Conservation (phyloP, 2,797 vertebrate species). For the Schizopygopsis malacanthus region DNA sequence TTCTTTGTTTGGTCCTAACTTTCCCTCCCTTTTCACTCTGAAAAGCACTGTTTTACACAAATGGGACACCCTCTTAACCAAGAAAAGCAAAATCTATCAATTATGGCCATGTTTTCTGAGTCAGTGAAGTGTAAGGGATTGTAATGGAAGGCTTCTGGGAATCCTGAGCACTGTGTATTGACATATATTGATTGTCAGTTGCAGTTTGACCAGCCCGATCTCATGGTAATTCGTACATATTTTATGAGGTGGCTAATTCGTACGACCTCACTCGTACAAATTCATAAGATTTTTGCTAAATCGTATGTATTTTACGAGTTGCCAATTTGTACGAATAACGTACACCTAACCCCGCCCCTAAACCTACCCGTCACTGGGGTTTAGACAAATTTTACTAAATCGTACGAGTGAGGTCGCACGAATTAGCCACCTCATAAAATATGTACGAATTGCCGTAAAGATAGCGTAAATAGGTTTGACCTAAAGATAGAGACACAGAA, state of each 20-base stretch:
- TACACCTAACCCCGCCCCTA: no score
- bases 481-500: conserved; percentile 13
- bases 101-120: conserved; percentile 43
- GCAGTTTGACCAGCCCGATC: neutral
- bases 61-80: conserved; percentile 76
- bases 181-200: conserved; percentile 32
- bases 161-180: conserved; percentile 27
- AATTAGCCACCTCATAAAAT: no score
- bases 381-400: no score
- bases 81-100: conserved; percentile 64
- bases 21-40: conserved; percentile 74
- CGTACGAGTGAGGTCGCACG: no score
- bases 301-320: no score
- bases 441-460: no score
- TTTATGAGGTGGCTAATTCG: no score
- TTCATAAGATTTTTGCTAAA: no score
- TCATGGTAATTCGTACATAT: no score
- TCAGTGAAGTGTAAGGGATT: conserved; percentile 37
- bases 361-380: no score
- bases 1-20: conserved; percentile 62
- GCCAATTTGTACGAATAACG: no score
- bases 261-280: no score
- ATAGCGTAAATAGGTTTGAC: neutral
- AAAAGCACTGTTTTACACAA: conserved; percentile 72
- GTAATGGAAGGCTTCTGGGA: conserved; percentile 37